Conservation (phyloP, 2,113 vertebrate species). For the human (Homo sapiens) region DNA sequence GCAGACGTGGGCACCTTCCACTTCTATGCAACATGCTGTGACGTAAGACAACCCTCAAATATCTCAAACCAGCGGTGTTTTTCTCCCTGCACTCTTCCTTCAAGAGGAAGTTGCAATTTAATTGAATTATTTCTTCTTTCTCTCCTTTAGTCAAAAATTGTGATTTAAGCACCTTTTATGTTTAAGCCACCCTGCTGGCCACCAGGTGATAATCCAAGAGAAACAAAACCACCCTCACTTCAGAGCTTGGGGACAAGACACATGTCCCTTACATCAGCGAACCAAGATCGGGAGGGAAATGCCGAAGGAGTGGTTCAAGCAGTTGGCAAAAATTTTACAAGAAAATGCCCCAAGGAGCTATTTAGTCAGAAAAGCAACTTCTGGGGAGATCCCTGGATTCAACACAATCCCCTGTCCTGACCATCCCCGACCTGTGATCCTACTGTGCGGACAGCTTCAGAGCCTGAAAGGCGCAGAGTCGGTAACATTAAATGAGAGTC, state of each 20-base stretch:
- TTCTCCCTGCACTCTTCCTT: background rate
- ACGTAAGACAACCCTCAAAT: accelerated
- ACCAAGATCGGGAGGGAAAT: constrained; percentile 15
- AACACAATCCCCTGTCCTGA: background rate
- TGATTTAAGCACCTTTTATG: background rate
- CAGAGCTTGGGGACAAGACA: background rate
- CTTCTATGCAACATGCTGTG: accelerated
- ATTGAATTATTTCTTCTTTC: background rate
- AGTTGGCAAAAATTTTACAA: background rate
- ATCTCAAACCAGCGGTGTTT: background rate
- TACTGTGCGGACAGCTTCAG: background rate
- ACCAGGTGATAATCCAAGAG: background rate
- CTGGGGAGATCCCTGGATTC: constrained; percentile 44
- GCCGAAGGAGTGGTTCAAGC: background rate
- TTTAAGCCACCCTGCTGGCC: background rate
- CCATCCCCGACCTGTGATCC: too few relatives aligned
- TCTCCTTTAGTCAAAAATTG: background rate
- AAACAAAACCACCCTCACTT: background rate
- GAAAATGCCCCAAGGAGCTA: constrained; percentile 47
- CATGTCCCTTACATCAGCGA: accelerated
- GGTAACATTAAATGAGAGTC: background rate
- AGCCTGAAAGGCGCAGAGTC: background rate
- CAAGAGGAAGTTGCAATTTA: background rate
- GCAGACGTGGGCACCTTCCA: background rate
- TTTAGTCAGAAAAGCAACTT: constrained; percentile 22